phyloP scores from a whole-genome alignment of 2,888 invertebrate genomes.

The Chaetogeoica ovagalla region DNA sequence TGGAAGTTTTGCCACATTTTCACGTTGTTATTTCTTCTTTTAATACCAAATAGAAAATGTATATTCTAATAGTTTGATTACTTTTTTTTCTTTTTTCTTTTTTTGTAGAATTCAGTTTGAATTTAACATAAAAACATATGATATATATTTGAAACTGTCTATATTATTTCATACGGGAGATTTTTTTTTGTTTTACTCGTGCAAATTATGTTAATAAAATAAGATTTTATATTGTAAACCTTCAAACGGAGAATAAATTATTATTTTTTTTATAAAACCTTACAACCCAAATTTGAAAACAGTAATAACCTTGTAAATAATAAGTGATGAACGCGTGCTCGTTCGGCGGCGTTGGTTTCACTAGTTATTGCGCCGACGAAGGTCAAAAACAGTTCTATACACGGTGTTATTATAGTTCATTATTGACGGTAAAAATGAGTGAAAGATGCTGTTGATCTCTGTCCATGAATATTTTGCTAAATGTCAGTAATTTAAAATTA shows the following conservation, averaged over 20 bases:
- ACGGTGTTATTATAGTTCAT: not conserved
- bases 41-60: too few species aligned
- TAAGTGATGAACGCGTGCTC: not conserved
- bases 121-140: too few species aligned
- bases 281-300: slow-evolving; percentile 1
- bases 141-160: too few species aligned
- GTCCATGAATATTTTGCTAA: slow-evolving; percentile 27
- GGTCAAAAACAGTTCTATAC: slow-evolving; percentile 13
- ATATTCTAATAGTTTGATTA: too few species aligned
- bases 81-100: too few species aligned
- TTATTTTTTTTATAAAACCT: slow-evolving; percentile 9
- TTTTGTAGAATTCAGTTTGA: too few species aligned
- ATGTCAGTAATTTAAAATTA: slow-evolving; percentile 1
- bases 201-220: not conserved
- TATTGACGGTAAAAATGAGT: slow-evolving; percentile 13
- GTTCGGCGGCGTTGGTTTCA: slow-evolving; percentile 2
- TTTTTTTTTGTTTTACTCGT: too few species aligned
- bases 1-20: too few species aligned
- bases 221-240: not conserved
- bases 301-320: slow-evolving; percentile 12
- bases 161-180: too few species aligned
- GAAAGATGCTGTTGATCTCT: slow-evolving; percentile 9
- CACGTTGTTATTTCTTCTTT: too few species aligned
- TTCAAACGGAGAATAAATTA: not conserved
- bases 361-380: not conserved